A percentile compares a stretch with the other conserved stretches of the same genome.
Evolutionary conservation across 2,888 invertebrate species (phyloP).

Genomic region (Perithous albicinctus): DNA sequence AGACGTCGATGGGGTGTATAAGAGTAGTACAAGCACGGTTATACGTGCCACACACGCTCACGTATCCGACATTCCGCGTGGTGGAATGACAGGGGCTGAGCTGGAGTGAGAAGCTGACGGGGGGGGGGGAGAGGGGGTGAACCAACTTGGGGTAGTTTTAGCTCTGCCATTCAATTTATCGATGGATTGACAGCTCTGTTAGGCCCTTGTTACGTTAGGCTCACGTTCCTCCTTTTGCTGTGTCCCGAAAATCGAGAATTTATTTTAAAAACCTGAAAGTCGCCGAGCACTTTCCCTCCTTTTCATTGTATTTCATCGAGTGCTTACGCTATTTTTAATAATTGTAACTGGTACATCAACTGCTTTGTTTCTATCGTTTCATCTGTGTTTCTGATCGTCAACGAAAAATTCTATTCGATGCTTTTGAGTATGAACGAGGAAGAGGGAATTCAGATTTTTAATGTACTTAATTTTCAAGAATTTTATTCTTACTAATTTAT

Average conservation of each 20-base stretch:
- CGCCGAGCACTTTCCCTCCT: neutral
- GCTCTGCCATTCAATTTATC: constrained; percentile 83
- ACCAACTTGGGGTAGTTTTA: constrained; percentile 81
- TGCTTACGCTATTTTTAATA: neutral
- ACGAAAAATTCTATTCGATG: too few relatives aligned
- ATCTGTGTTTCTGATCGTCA: too few relatives aligned
- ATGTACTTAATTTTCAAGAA: too few relatives aligned
- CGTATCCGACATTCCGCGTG: constrained; percentile 13
- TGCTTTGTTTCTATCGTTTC: too few relatives aligned
- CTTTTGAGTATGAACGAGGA: too few relatives aligned
- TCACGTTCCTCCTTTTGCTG: constrained; percentile 63
- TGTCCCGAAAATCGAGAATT: neutral
- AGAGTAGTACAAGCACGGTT: constrained; percentile 22
- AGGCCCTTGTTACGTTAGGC: constrained; percentile 81
- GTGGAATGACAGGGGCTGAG: constrained; percentile 16
- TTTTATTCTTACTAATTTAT: too few relatives aligned
- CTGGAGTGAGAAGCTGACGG: too few relatives aligned
- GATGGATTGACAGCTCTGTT: constrained; percentile 84
- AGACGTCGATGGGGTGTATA: constrained; percentile 73
- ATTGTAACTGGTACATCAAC: too few relatives aligned
- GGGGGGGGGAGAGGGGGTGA: constrained; percentile 69
- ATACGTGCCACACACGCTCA: constrained; percentile 11
- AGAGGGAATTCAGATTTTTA: too few relatives aligned
- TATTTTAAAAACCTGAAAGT: neutral
- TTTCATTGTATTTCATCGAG: neutral